A percentile compares a stretch with the other conserved stretches of the same genome.
phyloP scores from a whole-genome alignment of 2,113 vertebrate species.

The Sphaerodactylus townsendi region DNA sequence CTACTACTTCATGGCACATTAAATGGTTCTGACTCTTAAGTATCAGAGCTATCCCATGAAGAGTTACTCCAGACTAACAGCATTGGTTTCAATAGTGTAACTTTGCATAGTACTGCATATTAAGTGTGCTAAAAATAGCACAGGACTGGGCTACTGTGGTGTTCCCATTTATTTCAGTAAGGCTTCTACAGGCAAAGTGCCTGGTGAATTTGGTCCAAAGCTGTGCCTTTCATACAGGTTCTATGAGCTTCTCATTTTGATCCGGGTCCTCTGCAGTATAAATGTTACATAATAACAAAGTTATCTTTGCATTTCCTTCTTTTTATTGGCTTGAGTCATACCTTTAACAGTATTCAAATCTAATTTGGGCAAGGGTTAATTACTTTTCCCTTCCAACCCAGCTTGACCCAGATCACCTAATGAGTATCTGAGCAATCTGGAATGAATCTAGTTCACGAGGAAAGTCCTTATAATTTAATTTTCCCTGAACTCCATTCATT shows the following conservation, averaged over 20 bases:
- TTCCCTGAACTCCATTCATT: slow-evolving; percentile 19
- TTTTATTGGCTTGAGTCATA: slow-evolving; percentile 41
- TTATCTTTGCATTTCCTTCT: slow-evolving; percentile 39
- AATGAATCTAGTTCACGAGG: slow-evolving; percentile 34
- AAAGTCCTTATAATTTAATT: slow-evolving; percentile 40
- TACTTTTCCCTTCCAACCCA: slow-evolving; percentile 46
- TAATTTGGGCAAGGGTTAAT: slow-evolving; percentile 40
- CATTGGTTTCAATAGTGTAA: neutral
- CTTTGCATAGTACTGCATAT: neutral
- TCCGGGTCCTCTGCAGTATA: neutral
- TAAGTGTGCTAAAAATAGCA: neutral
- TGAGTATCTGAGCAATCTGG: neutral
- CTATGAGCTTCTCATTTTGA: neutral
- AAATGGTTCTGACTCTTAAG: neutral
- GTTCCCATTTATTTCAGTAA: neutral
- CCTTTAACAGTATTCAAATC: slow-evolving; percentile 34
- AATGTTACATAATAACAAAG: slow-evolving; percentile 9
- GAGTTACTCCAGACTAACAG: neutral
- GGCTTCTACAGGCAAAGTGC: neutral
- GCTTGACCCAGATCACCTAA: slow-evolving; percentile 17
- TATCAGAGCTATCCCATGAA: neutral
- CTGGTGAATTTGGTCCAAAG: neutral
- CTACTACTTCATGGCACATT: too few relatives aligned
- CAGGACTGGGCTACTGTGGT: neutral
- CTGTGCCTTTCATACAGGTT: neutral